phyloP scores from a whole-genome alignment of 2,888 invertebrate genomes.

The Smittia sp. region DNA sequence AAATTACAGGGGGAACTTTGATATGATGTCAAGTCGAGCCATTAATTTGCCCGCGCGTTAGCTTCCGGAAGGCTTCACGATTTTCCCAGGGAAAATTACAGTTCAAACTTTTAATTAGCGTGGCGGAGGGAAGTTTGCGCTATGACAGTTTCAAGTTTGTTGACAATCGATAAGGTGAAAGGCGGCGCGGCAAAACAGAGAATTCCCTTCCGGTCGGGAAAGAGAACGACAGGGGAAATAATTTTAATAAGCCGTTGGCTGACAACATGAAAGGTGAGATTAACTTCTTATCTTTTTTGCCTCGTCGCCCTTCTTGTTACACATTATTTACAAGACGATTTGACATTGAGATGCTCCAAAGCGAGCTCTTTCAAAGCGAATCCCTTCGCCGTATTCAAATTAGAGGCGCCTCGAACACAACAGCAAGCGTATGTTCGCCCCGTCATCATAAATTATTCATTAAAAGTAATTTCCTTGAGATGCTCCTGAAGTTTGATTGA shows the following conservation, averaged over 20 bases:
- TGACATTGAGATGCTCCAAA: neutral
- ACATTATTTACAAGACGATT: neutral
- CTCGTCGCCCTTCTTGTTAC: neutral
- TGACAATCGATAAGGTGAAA: neutral
- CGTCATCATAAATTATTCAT: slow-evolving; percentile 19
- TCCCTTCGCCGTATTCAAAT: neutral
- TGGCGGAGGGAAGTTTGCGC: neutral
- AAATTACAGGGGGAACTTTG: too few relatives aligned
- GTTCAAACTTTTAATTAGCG: neutral
- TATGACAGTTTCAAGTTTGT: neutral
- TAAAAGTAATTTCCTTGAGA: slow-evolving; percentile 17
- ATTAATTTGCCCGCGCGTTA: too few relatives aligned
- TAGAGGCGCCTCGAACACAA: neutral
- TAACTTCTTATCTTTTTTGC: slow-evolving; percentile 11
- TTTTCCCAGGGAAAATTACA: too few relatives aligned
- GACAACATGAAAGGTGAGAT: slow-evolving; percentile 23
- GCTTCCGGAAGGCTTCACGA: neutral
- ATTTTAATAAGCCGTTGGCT: neutral
- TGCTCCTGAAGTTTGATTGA: slow-evolving; percentile 19
- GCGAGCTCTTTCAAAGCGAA: neutral
- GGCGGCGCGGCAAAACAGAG: neutral
- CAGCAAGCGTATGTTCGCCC: neutral
- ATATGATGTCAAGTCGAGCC: too few relatives aligned
- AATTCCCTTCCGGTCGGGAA: neutral
- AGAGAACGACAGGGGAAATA: neutral